Evolutionary conservation across 2,888 invertebrate species (phyloP).

Genomic region (Drosophila antonietae): DNA sequence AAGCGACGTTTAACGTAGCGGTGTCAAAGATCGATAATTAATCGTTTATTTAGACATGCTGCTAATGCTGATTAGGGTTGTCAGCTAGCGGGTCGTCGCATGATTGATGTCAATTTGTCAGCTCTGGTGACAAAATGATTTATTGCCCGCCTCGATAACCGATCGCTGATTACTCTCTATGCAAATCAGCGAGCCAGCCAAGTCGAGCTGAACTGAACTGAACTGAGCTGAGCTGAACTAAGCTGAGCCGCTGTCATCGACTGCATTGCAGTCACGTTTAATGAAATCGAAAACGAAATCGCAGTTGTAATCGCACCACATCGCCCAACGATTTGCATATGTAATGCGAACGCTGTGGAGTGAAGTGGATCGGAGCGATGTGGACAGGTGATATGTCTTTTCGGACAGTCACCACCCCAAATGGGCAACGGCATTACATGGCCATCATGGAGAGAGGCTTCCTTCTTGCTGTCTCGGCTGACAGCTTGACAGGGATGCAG

Average conservation of each 20-base stretch:
- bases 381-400: constrained; percentile 71
- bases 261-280: constrained; percentile 67
- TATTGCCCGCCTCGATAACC: constrained; percentile 60
- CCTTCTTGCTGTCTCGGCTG: constrained; percentile 40
- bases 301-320: constrained; percentile 58
- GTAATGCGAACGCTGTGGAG: constrained; percentile 46
- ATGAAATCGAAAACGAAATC: constrained; percentile 68
- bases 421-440: constrained; percentile 41
- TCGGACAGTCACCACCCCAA: constrained; percentile 66
- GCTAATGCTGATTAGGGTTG: constrained; percentile 42
- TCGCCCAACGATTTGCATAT: constrained; percentile 60
- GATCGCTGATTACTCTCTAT: constrained; percentile 65
- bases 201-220: constrained; percentile 1
- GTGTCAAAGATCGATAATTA: constrained; percentile 44
- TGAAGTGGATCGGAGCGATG: constrained; percentile 27
- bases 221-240: constrained; percentile 1
- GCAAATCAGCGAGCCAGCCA: constrained; percentile 45
- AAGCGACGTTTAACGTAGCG: constrained; percentile 31
- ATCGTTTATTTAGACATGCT: constrained; percentile 30
- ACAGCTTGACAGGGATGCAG: constrained; percentile 67
- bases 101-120: constrained; percentile 76
- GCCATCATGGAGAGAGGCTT: constrained; percentile 21
- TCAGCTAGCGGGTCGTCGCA: constrained; percentile 54
- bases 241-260: constrained; percentile 32
- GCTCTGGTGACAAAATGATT: constrained; percentile 73